Conservation (phyloP, 2,888 invertebrate genomes). For the Anticlea derivata region DNA sequence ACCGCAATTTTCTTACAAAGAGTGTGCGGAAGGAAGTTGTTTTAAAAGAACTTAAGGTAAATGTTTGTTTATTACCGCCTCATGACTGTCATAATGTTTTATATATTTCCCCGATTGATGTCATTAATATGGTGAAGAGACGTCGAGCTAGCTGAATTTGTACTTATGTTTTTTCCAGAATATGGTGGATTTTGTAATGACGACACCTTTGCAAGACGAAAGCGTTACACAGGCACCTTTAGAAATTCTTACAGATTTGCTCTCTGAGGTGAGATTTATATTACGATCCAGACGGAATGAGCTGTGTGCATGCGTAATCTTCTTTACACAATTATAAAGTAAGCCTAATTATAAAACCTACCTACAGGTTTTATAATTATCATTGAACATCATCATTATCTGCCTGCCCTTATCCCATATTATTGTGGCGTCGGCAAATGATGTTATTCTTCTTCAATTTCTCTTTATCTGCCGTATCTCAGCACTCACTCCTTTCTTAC, state of each 20-base stretch:
- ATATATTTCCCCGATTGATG: constrained; percentile 7
- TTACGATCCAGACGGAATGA: background rate
- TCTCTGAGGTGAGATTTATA: constrained; percentile 80
- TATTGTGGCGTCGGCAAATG: too few relatives aligned
- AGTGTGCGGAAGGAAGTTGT: constrained; percentile 88
- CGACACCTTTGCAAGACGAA: constrained; percentile 90
- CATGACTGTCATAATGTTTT: constrained; percentile 3
- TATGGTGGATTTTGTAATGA: constrained; percentile 89
- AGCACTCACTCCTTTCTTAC: too few relatives aligned
- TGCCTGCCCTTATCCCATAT: too few relatives aligned
- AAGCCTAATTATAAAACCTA: too few relatives aligned
- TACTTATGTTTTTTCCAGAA: constrained; percentile 74
- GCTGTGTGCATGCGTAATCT: background rate
- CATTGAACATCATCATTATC: too few relatives aligned
- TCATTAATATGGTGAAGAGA: constrained; percentile 1
- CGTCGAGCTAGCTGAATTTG: background rate
- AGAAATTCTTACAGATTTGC: constrained; percentile 88
- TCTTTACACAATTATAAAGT: too few relatives aligned
- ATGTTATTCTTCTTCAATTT: too few relatives aligned
- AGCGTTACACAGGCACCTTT: constrained; percentile 88
- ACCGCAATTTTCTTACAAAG: constrained; percentile 87
- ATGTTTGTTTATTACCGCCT: constrained; percentile 13
- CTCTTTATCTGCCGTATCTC: too few relatives aligned
- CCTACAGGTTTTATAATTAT: too few relatives aligned
- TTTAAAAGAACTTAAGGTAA: constrained; percentile 89